These are phyloP conservation scores for Holothuria scabra DNA, from an alignment of 53 echinoderm and acorn worm species.

Conservation along the genomic window DNA sequence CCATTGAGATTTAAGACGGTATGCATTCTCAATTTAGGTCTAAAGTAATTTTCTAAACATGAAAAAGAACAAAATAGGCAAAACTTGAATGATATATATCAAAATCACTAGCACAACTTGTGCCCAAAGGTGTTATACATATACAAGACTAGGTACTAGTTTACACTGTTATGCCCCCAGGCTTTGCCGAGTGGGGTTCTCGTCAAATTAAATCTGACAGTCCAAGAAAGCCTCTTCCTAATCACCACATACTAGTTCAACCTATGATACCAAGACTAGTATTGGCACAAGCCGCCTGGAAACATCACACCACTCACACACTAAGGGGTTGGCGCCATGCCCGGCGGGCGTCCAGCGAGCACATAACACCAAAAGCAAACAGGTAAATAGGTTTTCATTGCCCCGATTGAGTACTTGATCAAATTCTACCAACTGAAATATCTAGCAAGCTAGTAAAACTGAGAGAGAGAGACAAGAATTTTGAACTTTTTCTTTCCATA, in stretches of 20 bases:
- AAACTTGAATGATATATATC: constrained; percentile 20
- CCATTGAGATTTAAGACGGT: too few relatives aligned
- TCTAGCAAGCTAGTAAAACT: neutral
- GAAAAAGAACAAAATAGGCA: neutral
- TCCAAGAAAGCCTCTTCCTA: constrained; percentile 43
- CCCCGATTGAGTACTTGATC: constrained; percentile 23
- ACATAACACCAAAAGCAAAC: constrained; percentile 91
- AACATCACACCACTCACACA: constrained; percentile 85
- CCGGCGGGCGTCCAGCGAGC: constrained; percentile 65
- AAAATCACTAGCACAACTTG: neutral
- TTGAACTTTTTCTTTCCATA: constrained; percentile 26
- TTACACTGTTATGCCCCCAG: constrained; percentile 47
- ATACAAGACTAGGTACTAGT: constrained; percentile 9
- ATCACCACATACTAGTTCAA: constrained; percentile 42
- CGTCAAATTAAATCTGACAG: constrained; percentile 44
- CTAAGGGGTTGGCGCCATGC: constrained; percentile 95
- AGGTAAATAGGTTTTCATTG: constrained; percentile 77
- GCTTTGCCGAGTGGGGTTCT: constrained; percentile 28
- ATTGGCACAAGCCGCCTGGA: constrained; percentile 53
- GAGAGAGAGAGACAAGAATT: constrained; percentile 7
- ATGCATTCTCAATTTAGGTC: too few relatives aligned
- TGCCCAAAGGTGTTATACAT: neutral
- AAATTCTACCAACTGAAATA: constrained; percentile 39
- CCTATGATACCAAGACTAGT: constrained; percentile 26
- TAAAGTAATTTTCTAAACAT: neutral